A percentile compares a stretch with the other conserved stretches of the same genome.
Conservation (phyloP, 2,113 vertebrate genomes). For the Lampris incognitus region DNA sequence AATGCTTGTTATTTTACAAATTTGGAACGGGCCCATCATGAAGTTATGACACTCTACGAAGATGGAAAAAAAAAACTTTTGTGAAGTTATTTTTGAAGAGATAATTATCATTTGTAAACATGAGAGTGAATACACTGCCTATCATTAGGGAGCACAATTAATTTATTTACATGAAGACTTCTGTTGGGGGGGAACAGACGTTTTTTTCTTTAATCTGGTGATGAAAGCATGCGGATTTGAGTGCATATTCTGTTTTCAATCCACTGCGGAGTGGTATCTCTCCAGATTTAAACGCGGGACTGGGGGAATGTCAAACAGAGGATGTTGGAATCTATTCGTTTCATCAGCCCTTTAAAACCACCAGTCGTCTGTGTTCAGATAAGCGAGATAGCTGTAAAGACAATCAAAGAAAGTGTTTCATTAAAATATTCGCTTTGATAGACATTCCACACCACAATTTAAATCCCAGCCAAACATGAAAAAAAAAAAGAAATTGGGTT, state of each 20-base stretch:
- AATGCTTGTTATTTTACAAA: neutral
- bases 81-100: slow-evolving; percentile 9
- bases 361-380: slow-evolving; percentile 29
- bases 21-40: no score
- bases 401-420: slow-evolving; percentile 32
- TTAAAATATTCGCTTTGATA: slow-evolving; percentile 65
- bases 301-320: slow-evolving; percentile 58
- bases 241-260: slow-evolving; percentile 58
- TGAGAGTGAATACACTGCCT: slow-evolving; percentile 42
- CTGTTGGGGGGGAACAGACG: slow-evolving; percentile 30
- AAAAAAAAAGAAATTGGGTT: slow-evolving; percentile 21
- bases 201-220: slow-evolving; percentile 52
- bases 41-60: no score
- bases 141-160: slow-evolving; percentile 27
- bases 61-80: neutral
- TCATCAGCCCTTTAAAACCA: slow-evolving; percentile 54
- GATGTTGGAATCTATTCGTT: slow-evolving; percentile 52
- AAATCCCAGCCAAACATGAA: slow-evolving; percentile 23
- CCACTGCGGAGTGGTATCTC: slow-evolving; percentile 61
- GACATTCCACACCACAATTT: slow-evolving; percentile 20
- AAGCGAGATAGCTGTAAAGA: slow-evolving; percentile 45
- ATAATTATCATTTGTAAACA: slow-evolving; percentile 38
- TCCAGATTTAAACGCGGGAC: slow-evolving; percentile 46
- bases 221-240: slow-evolving; percentile 48
- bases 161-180: slow-evolving; percentile 45